A percentile compares a stretch with the other conserved stretches of the same genome.
Evolutionary conservation across 1,140 invertebrate species (phyloP).

Genomic region (Conus betulinus): DNA sequence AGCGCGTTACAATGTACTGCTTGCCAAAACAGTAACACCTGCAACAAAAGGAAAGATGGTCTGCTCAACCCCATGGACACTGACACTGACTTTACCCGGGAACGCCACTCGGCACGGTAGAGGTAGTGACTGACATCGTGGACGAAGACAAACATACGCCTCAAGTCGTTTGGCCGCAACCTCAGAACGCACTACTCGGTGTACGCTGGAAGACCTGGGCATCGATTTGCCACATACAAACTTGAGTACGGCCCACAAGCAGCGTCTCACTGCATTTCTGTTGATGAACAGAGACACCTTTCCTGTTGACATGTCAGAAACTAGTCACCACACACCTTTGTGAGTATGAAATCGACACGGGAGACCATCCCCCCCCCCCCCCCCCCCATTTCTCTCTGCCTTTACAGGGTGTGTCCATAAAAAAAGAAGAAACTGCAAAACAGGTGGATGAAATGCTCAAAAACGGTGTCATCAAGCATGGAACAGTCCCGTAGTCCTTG

Average conservation of each 20-base stretch:
- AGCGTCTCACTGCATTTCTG: slow-evolving; percentile 32
- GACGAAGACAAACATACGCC: no score
- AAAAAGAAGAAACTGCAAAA: slow-evolving; percentile 20
- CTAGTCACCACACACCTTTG: slow-evolving; percentile 34
- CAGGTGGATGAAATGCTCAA: slow-evolving; percentile 48
- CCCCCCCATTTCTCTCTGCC: background rate
- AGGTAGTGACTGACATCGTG: no score
- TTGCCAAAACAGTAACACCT: no score
- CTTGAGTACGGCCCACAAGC: slow-evolving; percentile 31
- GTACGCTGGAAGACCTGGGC: background rate
- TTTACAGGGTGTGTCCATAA: slow-evolving; percentile 8
- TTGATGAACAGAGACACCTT: slow-evolving; percentile 36
- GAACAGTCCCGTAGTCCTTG: slow-evolving; percentile 45
- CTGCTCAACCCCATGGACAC: no score
- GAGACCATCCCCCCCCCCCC: background rate
- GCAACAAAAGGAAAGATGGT: no score
- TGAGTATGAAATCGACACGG: slow-evolving; percentile 35
- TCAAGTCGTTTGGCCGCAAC: no score
- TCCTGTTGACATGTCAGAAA: slow-evolving; percentile 42
- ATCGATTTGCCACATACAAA: slow-evolving; percentile 38
- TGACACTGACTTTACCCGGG: no score
- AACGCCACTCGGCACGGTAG: no score
- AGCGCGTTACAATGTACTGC: no score
- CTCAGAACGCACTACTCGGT: no score
- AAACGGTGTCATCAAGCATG: slow-evolving; percentile 47